Base-by-base conservation (phyloP, 2,888 invertebrate species). In the Metacarcinus magister region DNA sequence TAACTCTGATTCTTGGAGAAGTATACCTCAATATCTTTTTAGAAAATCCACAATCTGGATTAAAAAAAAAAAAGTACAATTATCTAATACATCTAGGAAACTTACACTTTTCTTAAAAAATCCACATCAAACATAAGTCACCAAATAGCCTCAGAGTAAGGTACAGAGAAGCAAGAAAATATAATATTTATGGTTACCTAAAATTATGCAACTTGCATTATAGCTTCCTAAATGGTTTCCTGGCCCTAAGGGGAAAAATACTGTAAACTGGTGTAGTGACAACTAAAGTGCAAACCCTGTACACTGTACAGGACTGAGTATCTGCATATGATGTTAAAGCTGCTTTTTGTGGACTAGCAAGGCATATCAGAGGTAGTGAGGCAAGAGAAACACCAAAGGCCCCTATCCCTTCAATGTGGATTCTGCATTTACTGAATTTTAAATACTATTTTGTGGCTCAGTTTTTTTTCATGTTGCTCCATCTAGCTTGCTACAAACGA, bases 301-400 rank as follows among this genome's bases (percentile, higher is more conserved):
- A 93, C 48, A 39, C 19, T 54, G 67, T 46, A 82, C 94, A 75
- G 39, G 54, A 93, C 95, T 95, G 89, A 89, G 91, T 90, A 96
- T 92, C 67, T 95, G 67, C 91, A 94, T 89, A 94, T 92, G 96
- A 94, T 96, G 96, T 96, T 96, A 94, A 96, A 96, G 96, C 96
- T 96, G 96, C 87, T 91, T 54, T 94, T 39, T 87, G 96, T 96
- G 96, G 96, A 96, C 96, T 96, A 96, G 96, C 96, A 94, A 96
- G 96, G 92, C 94, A 94, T 92, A 93, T 92, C 75, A 94, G 96
- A 96, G 96, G 96, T 96, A 96, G 96, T 96, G 96, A 96, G 96
- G 96, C 96, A 82, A 96, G 91, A 92, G 48, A 90, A 94, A 96
- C 96, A 96, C 96, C 94, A 92, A 90, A 96, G 75, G 94, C 91